Base-by-base conservation (phyloP, 2,113 vertebrate species). In the Brienomyrus brachyistius region DNA sequence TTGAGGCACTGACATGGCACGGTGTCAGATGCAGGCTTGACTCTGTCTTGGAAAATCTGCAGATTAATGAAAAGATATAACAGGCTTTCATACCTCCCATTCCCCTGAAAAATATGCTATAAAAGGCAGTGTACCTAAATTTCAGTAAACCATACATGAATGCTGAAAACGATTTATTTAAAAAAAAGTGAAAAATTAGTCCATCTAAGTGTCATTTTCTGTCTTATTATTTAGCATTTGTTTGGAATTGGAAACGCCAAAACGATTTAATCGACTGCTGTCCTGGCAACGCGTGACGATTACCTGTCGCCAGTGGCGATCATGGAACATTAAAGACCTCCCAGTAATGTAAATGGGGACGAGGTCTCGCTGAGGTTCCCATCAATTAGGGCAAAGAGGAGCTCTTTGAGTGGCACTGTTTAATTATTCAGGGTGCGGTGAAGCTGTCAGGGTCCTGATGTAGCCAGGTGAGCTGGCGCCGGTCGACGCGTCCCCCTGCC, bases 361-460 rank as follows among this genome's bases (percentile, higher is more conserved):
- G 85, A 52, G 86, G 66, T 48, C 62, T 66, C 0, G 23, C 45
- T 35, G 56, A 88, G 43, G 43, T 90, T 43, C 31, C 43, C 48
- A 86, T 90, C 82, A 86, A 50, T 74, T 40, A 88, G 52, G 51
- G 80, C 56, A 31, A 52, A 51, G 83, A 21, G 86, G 66, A 90
- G 47, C 7, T 87, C 82, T 80, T 91, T 35, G 83, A 91, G 59
- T 85, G 43, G 91, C 90, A 87, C 56, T 23, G 43, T 90, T 92
- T 90, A 88, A 91, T 85, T 89, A 90, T 91, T 90, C 27, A 74
- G 87, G 89, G 84, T 93, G 92, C 89, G 87, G 91, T 62, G 82
- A 84, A 92, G 89, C 92, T 94, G 94, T 94, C 94, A 93, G 92
- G 92, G 88, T 82, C 86, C 93, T 94, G 90, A 92, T 93, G 93